A percentile compares a stretch with the other conserved stretches of the same genome.
Evolutionary conservation across 2,888 invertebrate genomes (phyloP).

Genomic region (Beris morrisii): DNA sequence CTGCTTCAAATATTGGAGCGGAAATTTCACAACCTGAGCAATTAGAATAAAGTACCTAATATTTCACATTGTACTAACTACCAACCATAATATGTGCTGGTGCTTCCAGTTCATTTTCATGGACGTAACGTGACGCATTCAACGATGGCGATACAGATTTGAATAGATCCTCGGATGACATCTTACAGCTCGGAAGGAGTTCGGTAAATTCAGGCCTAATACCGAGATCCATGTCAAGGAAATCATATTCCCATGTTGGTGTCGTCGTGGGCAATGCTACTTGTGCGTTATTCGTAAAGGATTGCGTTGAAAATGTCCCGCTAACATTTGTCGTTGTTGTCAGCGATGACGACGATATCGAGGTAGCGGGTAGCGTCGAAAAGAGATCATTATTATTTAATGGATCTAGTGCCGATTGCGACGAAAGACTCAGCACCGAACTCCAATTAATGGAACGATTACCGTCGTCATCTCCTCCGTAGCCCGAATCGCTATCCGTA

Average conservation of each 20-base stretch:
- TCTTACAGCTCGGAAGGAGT: slow-evolving; percentile 59
- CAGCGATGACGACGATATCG: slow-evolving; percentile 39
- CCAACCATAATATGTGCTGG: slow-evolving; percentile 63
- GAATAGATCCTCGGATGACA: slow-evolving; percentile 60
- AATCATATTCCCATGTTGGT: slow-evolving; percentile 54
- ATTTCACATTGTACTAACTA: slow-evolving; percentile 52
- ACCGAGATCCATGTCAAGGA: slow-evolving; percentile 58
- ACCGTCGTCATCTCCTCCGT: slow-evolving; percentile 74
- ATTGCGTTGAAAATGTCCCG: slow-evolving; percentile 45
- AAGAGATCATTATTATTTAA: slow-evolving; percentile 77
- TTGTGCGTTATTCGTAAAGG: slow-evolving; percentile 17
- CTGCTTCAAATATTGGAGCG: slow-evolving; percentile 25
- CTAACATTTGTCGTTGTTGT: slow-evolving; percentile 47
- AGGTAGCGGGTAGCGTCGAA: slow-evolving; percentile 50
- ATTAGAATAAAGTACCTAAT: slow-evolving; percentile 37
- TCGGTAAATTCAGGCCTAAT: slow-evolving; percentile 59
- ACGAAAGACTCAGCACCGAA: slow-evolving; percentile 82
- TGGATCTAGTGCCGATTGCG: slow-evolving; percentile 83
- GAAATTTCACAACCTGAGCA: slow-evolving; percentile 56
- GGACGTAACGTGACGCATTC: slow-evolving; percentile 48
- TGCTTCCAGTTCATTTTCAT: slow-evolving; percentile 59
- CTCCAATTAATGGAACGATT: slow-evolving; percentile 88
- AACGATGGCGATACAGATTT: slow-evolving; percentile 53
- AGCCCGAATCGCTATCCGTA: slow-evolving; percentile 73
- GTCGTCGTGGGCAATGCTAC: slow-evolving; percentile 30